Evolutionary conservation across 2,888 invertebrate genomes (phyloP).

Genomic region (Ferdinandea cuprea): DNA sequence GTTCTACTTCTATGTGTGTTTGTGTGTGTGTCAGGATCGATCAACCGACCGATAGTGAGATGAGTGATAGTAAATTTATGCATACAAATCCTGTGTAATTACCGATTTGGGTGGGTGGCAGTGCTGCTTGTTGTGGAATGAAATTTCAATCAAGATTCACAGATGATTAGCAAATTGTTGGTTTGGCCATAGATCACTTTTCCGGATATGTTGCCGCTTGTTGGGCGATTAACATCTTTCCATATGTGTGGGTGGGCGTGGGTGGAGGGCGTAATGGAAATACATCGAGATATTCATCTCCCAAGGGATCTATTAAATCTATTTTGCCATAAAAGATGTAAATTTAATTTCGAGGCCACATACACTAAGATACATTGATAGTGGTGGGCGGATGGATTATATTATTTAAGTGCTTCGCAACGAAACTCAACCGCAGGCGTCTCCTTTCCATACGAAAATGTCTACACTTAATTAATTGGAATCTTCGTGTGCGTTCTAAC

Average conservation of each 20-base stretch:
- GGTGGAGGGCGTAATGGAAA: neutral
- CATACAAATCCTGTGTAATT: conserved; percentile 68
- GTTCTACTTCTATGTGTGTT: no score
- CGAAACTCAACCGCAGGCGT: no score
- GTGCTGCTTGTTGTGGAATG: neutral
- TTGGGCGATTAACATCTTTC: conserved; percentile 30
- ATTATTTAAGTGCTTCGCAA: no score
- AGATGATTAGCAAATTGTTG: conserved; percentile 71
- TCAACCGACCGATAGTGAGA: conserved; percentile 63
- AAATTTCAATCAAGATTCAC: conserved; percentile 72
- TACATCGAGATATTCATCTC: neutral
- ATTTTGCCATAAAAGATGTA: neutral
- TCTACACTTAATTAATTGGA: no score
- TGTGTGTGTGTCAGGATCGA: conserved; percentile 38
- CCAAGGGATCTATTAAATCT: neutral
- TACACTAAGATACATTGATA: no score
- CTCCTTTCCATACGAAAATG: no score
- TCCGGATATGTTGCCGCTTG: conserved; percentile 64
- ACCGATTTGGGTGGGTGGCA: conserved; percentile 18
- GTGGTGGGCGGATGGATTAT: no score
- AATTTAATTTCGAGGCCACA: neutral
- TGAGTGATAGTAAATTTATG: conserved; percentile 72
- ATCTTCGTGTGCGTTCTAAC: no score
- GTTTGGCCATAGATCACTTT: conserved; percentile 65
- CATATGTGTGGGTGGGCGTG: neutral